phyloP scores from a whole-genome alignment of 2,113 vertebrate species.

The Copsychus sechellarum region DNA sequence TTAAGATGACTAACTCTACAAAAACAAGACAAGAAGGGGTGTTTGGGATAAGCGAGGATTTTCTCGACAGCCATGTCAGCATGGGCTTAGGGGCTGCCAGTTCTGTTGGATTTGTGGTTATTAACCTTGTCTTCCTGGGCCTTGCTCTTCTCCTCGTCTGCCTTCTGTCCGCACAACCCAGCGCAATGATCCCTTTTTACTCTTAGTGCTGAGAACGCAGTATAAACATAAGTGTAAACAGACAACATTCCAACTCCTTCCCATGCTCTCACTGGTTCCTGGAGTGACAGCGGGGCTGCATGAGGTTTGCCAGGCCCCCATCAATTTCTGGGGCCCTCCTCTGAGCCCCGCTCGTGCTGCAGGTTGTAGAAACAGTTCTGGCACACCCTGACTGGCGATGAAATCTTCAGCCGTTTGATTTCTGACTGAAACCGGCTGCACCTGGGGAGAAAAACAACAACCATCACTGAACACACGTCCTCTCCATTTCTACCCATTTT shows the following conservation, averaged over 20 bases:
- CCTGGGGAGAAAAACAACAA: constrained; percentile 63
- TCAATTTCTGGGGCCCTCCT: constrained; percentile 87
- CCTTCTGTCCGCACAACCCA: neutral
- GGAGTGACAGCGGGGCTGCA: neutral
- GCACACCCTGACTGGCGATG: constrained; percentile 94
- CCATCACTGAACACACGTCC: neutral
- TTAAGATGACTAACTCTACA: constrained; percentile 73
- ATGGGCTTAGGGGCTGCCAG: neutral
- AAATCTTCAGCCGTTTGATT: constrained; percentile 97
- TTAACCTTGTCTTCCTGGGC: neutral
- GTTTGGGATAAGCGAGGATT: constrained; percentile 7
- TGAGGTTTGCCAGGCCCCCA: neutral
- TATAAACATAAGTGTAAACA: constrained; percentile 57
- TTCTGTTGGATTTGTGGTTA: neutral
- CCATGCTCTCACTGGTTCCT: neutral
- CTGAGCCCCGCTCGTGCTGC: constrained; percentile 87
- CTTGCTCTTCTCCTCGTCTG: neutral
- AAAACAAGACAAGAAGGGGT: constrained; percentile 71
- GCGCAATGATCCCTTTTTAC: constrained; percentile 73
- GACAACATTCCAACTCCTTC: constrained; percentile 29
- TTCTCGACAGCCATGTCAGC: constrained; percentile 4
- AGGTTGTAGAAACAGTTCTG: constrained; percentile 99
- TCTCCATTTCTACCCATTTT: neutral
- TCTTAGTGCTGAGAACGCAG: constrained; percentile 66
- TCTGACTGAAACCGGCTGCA: constrained; percentile 98